Evolutionary conservation across 2,888 invertebrate species (phyloP).

Genomic region (Caradrina kadenii): DNA sequence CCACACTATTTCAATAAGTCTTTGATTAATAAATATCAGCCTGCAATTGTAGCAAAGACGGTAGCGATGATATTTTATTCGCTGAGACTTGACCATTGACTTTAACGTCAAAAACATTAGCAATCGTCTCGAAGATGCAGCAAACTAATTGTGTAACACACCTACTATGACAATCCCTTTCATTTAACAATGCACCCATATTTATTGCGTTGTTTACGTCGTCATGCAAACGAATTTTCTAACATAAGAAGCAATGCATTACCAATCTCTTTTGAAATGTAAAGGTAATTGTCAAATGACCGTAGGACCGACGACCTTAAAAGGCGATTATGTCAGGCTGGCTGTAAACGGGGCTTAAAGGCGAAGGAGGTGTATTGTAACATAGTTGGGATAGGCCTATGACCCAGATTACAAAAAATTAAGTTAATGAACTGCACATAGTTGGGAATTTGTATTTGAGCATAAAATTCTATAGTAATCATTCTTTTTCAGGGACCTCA

Average conservation of each 20-base stretch:
- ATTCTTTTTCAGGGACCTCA: slow-evolving; percentile 78
- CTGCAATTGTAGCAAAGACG: slow-evolving; percentile 26
- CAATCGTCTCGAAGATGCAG: neutral
- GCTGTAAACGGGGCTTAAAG: too few relatives aligned
- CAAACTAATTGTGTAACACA: neutral
- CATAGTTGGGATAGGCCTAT: neutral
- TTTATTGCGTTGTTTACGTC: neutral
- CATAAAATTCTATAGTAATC: neutral
- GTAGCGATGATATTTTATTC: neutral
- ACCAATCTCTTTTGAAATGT: neutral
- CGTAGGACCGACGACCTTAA: too few relatives aligned
- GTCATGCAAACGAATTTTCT: neutral
- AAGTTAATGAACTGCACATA: too few relatives aligned
- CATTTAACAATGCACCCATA: neutral
- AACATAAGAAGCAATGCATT: neutral
- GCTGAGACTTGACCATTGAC: neutral
- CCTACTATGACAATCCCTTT: neutral
- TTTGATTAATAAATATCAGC: slow-evolving; percentile 25
- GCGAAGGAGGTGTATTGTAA: neutral
- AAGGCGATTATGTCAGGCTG: too few relatives aligned
- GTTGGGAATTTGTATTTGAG: too few relatives aligned
- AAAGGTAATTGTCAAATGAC: too few relatives aligned
- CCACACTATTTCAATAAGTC: slow-evolving; percentile 21
- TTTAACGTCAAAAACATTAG: neutral
- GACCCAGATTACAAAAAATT: too few relatives aligned